Base-by-base conservation (phyloP, 2,888 invertebrate species). In the Arenicola marina region DNA sequence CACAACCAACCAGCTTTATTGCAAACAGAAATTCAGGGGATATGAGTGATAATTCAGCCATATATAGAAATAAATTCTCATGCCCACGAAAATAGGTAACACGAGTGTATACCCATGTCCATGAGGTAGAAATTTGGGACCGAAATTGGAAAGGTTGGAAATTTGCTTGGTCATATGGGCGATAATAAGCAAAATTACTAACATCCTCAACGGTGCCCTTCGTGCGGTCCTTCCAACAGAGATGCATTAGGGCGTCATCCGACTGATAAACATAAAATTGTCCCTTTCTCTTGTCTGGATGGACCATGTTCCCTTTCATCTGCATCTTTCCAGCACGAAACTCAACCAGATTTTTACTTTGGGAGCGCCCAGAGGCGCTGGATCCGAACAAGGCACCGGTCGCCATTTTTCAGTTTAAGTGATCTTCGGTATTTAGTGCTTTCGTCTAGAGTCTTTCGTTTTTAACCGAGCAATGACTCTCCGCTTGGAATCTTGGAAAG, bases 141-240 rank as follows among this genome's bases (percentile, higher is more conserved):
- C n/a, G n/a, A n/a, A n/a, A n/a, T n/a, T n/a, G n/a, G n/a, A n/a
- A n/a, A n/a, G n/a, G 51, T 38, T n/a, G 11, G 43, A 38, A 38
- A 38, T 38, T 38, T 11, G 11, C 11, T n/a, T 15, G 11, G 43
- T 38, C 43, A 38, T 48, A n/a, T 56, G 64, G 34, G 64, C 59
- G 64, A 63, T 54, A 61, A 44, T 63, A 48, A 4, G 29, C 31
- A 31, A 11, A 58, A 46, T 21, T 61, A 75, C 86, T 84, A 83
- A 89, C 89, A 85, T 99, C 98, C 85, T 98, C 98, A 15, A 95
- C 91, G 72, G 91, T 89, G 58, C 95, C 95, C 51, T 91, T 89
- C 51, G 91, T 90, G 54, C 99, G 89, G 85, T 99, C 98, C 85
- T 98, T 98, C 99, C 99, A 99, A 84, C 98, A 98, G 82, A 99